These are phyloP conservation scores for Lycorma delicatula DNA, from an alignment of 1,140 invertebrate genomes.

Conservation along the genomic window DNA sequence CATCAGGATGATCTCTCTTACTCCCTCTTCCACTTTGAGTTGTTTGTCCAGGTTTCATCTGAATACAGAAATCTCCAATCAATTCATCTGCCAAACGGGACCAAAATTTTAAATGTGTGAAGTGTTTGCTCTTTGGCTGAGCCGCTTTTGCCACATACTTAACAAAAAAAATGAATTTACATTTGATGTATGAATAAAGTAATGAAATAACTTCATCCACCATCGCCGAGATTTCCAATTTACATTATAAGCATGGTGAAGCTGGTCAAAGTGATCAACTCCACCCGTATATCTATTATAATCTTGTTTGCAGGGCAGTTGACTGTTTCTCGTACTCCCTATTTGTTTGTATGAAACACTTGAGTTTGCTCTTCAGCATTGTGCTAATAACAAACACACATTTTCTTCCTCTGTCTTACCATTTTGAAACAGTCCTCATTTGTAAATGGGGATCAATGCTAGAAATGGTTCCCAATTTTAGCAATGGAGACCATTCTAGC, in stretches of 20 bases:
- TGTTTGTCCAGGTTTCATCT: background rate
- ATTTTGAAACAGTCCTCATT: background rate
- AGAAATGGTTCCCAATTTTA: no score
- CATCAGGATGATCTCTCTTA: background rate
- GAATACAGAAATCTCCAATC: background rate
- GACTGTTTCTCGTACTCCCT: slow-evolving; percentile 2
- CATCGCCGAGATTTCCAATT: slow-evolving; percentile 10
- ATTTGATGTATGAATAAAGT: slow-evolving; percentile 12
- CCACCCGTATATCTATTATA: slow-evolving; percentile 18
- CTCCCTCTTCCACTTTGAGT: background rate
- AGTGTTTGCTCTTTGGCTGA: background rate
- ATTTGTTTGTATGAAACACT: slow-evolving; percentile 6
- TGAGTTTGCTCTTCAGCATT: background rate
- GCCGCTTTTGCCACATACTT: background rate
- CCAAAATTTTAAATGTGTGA: no score
- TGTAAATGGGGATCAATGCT: no score
- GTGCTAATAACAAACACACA: slow-evolving; percentile 11
- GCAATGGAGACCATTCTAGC: background rate
- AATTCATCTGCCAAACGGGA: background rate
- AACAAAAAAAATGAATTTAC: slow-evolving; percentile 10
- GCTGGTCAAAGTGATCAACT: slow-evolving; percentile 13
- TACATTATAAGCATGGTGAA: slow-evolving; percentile 1
- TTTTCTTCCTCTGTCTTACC: slow-evolving; percentile 11
- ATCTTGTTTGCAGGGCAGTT: slow-evolving; percentile 1
- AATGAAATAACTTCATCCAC: slow-evolving; percentile 16